These are phyloP conservation scores for Notospermus geniculatus DNA, from an alignment of 1,140 invertebrate genomes.

Conservation along the genomic window DNA sequence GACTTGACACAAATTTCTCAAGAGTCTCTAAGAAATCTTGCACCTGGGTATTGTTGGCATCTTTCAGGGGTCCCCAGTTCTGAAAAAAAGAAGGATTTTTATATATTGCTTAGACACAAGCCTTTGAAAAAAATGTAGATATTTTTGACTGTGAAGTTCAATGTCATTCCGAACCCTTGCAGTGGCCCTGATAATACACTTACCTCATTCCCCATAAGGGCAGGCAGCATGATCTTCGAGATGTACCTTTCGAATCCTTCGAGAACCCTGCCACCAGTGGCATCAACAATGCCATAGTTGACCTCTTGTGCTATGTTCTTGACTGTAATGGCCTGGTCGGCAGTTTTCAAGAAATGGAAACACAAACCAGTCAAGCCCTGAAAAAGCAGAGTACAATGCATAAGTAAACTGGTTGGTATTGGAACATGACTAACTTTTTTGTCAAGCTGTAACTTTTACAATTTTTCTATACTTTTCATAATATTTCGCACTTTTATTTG, in stretches of 20 bases:
- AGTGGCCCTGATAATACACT: slow-evolving; percentile 1
- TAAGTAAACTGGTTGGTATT: too few relatives aligned
- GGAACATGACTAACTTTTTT: too few relatives aligned
- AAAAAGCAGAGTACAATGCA: slow-evolving; percentile 6
- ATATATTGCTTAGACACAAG: neutral
- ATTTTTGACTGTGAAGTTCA: too few relatives aligned
- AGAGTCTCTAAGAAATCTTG: slow-evolving; percentile 54
- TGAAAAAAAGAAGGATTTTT: slow-evolving; percentile 15
- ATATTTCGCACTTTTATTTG: too few relatives aligned
- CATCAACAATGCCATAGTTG: slow-evolving; percentile 81
- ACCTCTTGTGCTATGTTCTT: slow-evolving; percentile 80
- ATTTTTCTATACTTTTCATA: too few relatives aligned
- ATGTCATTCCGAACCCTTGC: too few relatives aligned
- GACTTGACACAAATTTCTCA: slow-evolving; percentile 49
- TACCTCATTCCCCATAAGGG: slow-evolving; percentile 57
- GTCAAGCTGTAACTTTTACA: too few relatives aligned
- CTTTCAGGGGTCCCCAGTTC: slow-evolving; percentile 43
- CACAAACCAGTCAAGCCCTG: slow-evolving; percentile 78
- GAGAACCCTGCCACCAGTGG: slow-evolving; percentile 74
- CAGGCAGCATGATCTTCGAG: slow-evolving; percentile 76
- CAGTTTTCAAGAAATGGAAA: slow-evolving; percentile 83
- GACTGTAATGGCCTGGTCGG: slow-evolving; percentile 73
- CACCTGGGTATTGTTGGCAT: slow-evolving; percentile 37
- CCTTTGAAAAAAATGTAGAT: neutral
- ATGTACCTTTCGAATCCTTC: slow-evolving; percentile 82